Base-by-base conservation (phyloP, 2,888 invertebrate genomes). In the Cheilosia vulpina region DNA sequence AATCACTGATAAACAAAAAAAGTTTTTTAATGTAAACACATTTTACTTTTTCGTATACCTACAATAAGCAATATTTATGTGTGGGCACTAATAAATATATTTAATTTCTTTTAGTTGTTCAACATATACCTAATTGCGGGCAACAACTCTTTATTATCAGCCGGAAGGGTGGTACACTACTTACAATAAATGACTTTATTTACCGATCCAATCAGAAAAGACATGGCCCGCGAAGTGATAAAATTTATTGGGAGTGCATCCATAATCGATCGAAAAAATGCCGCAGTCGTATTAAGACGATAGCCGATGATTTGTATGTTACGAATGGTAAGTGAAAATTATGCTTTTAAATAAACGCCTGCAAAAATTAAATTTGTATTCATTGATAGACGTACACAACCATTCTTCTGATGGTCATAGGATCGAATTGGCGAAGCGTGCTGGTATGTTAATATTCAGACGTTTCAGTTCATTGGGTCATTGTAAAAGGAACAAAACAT, bases 171-270 rank as follows among this genome's bases (percentile, higher is more conserved):
- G 92, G 92, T 24, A 91, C 90, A 0, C 88, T 92, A 43, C 87
- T 92, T 38, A 91, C 91, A 45, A 90, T 92, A 55, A 91, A 92
- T 75, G 90, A 92, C 79, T 92, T 90, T 76, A 89, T 92, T 19
- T 92, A 92, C 87, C 91, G 92, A 50, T 92, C 92, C 34, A 92
- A 92, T 89, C 89, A 92, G 31, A 91, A 91, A 79, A 89, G 91
- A 38, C 92, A 91, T 73, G 92, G 92, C 24, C 90, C 90, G 6
- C 87, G 89, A 69, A 88, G 88, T 57, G 90, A 92, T 65, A 92
- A 91, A 75, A 89, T 92, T n/a, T 92, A 92, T 58, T 92, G 92
- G 92, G 92, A 92, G 87, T 92, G 92, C 69, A 91, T 92, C 27
- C 91, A 92, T 53, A 92, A 92, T 87, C 90, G 92, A n/a, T 91